These are phyloP conservation scores for Neomorphus geoffroyi DNA, from an alignment of 2,797 vertebrate species.

Conservation along the genomic window DNA sequence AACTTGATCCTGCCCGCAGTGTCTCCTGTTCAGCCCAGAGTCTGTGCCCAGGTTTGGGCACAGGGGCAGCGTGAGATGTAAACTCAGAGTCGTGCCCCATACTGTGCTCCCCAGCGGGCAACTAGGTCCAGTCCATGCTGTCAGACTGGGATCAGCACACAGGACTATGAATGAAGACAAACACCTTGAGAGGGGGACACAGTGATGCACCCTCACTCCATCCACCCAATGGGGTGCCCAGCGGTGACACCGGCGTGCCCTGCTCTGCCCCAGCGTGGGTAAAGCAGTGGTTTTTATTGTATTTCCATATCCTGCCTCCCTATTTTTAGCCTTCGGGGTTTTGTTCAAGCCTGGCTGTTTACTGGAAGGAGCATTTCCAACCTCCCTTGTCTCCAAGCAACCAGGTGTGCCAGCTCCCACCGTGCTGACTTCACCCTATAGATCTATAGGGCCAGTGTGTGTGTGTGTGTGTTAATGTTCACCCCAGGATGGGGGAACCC, in stretches of 20 bases:
- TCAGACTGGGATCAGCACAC: not conserved
- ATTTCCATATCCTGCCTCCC: slow-evolving; percentile 38
- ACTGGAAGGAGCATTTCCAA: slow-evolving; percentile 61
- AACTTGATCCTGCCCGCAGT: not conserved
- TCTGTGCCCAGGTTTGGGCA: not conserved
- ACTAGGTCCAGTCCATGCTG: not conserved
- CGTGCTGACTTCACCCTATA: not conserved
- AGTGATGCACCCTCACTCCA: not conserved
- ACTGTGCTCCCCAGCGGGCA: rapidly evolving
- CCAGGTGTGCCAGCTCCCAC: slow-evolving; percentile 60
- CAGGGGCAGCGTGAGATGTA: rapidly evolving
- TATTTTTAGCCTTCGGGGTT: slow-evolving; percentile 60
- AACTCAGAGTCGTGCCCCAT: not conserved
- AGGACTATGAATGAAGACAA: not conserved
- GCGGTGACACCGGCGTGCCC: not conserved
- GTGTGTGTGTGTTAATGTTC: rapidly evolving
- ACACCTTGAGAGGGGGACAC: not conserved
- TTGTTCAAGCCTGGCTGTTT: slow-evolving; percentile 67
- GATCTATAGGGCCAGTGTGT: not conserved
- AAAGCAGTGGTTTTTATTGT: slow-evolving; percentile 4
- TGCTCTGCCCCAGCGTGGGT: not conserved
- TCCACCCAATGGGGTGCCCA: rapidly evolving
- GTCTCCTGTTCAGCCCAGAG: not conserved
- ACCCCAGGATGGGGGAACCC: not conserved
- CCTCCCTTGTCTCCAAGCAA: slow-evolving; percentile 61